These are phyloP conservation scores for Labroides dimidiatus DNA, from an alignment of 2,797 vertebrate species.

Conservation along the genomic window DNA sequence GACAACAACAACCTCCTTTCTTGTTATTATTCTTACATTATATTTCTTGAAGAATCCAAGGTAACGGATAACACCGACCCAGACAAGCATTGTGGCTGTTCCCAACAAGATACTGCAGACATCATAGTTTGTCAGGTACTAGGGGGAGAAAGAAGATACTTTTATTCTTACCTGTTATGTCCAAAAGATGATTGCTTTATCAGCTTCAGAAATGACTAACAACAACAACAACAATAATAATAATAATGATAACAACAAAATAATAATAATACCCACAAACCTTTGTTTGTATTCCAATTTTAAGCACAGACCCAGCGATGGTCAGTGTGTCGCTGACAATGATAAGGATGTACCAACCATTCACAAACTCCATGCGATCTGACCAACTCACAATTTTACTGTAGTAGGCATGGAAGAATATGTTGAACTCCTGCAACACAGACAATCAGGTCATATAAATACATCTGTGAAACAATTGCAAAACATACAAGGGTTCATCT, in stretches of 20 bases:
- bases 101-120: constrained; percentile 94
- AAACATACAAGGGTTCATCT: background rate
- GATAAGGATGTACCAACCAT: constrained; percentile 95
- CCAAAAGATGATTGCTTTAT: too few species aligned
- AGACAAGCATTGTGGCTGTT: constrained; percentile 93
- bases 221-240: too few species aligned
- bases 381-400: constrained; percentile 87
- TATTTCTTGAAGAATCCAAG: constrained; percentile 97
- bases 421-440: constrained; percentile 88
- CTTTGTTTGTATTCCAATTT: constrained; percentile 97
- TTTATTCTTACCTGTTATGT: too few species aligned
- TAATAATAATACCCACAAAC: too few species aligned
- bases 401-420: constrained; percentile 86
- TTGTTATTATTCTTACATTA: constrained; percentile 85
- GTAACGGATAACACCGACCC: constrained; percentile 96
- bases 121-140: constrained; percentile 94
- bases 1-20: too few species aligned
- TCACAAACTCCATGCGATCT: constrained; percentile 95
- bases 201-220: background rate
- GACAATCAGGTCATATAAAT: constrained; percentile 23
- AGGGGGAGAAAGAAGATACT: constrained; percentile 10
- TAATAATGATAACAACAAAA: too few species aligned
- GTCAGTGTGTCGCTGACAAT: constrained; percentile 90
- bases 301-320: constrained; percentile 90
- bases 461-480: background rate